Evolutionary conservation across 2,888 invertebrate genomes (phyloP).

Genomic region (Pachliopta kotzebuea): DNA sequence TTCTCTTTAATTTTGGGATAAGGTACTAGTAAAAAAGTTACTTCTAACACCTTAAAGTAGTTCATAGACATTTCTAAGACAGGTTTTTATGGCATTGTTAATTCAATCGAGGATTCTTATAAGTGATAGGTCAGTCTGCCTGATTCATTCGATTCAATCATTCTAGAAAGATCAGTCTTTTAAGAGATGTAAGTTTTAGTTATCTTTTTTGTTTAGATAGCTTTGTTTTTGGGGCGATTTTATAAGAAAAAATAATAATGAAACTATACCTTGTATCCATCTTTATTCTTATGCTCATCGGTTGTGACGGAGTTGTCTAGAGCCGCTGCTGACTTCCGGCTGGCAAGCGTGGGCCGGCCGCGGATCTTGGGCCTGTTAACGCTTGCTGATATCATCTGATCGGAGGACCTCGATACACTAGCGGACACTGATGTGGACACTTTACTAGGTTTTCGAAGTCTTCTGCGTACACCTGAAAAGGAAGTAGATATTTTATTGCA

Average conservation of each 20-base stretch:
- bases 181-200: no score
- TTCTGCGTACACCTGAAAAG: slow-evolving; percentile 81
- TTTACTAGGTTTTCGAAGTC: slow-evolving; percentile 85
- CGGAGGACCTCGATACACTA: slow-evolving; percentile 82
- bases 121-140: no score
- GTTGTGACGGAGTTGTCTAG: slow-evolving; percentile 78
- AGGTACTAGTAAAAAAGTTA: no score
- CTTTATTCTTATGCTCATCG: slow-evolving; percentile 83
- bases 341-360: slow-evolving; percentile 79
- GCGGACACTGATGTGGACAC: slow-evolving; percentile 80
- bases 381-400: slow-evolving; percentile 70
- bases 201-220: no score
- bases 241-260: slow-evolving; percentile 5
- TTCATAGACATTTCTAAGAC: no score
- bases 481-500: no score
- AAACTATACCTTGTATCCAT: slow-evolving; percentile 83
- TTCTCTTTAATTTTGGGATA: no score
- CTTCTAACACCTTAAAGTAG: no score
- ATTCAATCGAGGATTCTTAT: no score
- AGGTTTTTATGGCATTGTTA: no score
- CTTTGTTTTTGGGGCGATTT: not conserved
- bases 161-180: no score
- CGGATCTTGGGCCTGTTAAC: slow-evolving; percentile 85
- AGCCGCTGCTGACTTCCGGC: slow-evolving; percentile 77
- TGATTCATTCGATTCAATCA: no score